Evolutionary conservation across 1,140 invertebrate species (phyloP).

Genomic region (Scylla paramamosain): DNA sequence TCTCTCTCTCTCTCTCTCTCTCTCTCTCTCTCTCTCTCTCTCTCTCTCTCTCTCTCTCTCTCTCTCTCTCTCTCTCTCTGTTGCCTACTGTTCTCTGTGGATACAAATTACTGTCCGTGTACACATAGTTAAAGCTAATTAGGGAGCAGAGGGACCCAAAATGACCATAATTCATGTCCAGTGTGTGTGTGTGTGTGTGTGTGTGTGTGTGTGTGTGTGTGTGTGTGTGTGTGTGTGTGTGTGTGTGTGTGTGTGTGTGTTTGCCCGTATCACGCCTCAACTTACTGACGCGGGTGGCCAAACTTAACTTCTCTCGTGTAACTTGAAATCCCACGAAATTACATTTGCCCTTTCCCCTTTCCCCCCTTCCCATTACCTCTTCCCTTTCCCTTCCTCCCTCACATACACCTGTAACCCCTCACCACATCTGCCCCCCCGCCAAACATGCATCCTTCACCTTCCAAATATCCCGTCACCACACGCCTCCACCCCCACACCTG

Average conservation of each 20-base stretch:
- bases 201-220: not conserved
- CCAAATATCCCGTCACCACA: too few relatives aligned
- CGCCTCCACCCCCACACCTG: too few relatives aligned
- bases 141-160: too few relatives aligned
- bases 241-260: slow-evolving; percentile 10
- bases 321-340: not conserved
- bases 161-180: too few relatives aligned
- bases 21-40: slow-evolving; percentile 5
- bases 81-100: not conserved
- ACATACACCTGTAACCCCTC: not conserved
- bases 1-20: not conserved
- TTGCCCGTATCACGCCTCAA: not conserved
- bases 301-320: not conserved
- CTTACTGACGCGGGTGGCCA: not conserved
- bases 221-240: not conserved
- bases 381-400: not conserved
- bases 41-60: not conserved
- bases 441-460: too few relatives aligned
- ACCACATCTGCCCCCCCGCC: too few relatives aligned
- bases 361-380: too few relatives aligned
- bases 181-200: too few relatives aligned
- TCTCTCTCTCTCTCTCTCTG: not conserved
- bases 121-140: too few relatives aligned
- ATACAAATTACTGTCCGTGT: too few relatives aligned
- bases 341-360: too few relatives aligned